Evolutionary conservation across 2,888 invertebrate species (phyloP), one percentile per base, ranked within the genome.

Genomic region (Heteromyza rotundicornis): DNA sequence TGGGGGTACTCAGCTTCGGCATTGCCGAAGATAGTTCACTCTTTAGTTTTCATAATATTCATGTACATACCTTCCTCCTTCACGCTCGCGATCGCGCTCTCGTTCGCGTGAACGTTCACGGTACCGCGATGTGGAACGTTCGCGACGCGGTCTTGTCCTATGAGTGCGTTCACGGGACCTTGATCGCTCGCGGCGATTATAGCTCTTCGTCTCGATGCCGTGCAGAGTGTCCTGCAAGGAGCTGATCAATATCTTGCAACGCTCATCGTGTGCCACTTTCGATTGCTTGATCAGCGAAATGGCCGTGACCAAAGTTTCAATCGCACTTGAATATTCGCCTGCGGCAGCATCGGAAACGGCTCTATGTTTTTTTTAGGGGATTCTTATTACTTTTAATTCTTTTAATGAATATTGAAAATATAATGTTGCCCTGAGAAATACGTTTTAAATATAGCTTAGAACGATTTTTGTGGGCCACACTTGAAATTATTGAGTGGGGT

Each of bases 211-310:
- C 85, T 99, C 98, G 14, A 99, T 96, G 54, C 98, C 98, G 82
- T 96, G 92, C 44, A 99, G 85, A 1, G 98, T 98, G 81, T 99
- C 98, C 84, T 97, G 95, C 1, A 99, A 87, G 0, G 97, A 96
- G 72, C 95, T 96, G 70, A 99, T 96, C 60, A 99, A 85, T 73
- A 98, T 98, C 85, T 98, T 97, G 86, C 99, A 99, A 47, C 99
- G 89, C 81, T 99, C 99, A 84, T 99, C 98, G 62, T 82, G 81
- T 23, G 81, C 77, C 56, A 88, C 90, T 85, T 96, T 95, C 60
- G 98, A 98, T 86, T 98, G 98, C 82, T 98, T 98, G 72, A 99
- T 99, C 61, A 99, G 87, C 8, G 98, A 97, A 75, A 99, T 98
- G 7, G 99, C 99, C 0, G 99, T 99, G 63, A 98, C 96, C 67